phyloP scores from a whole-genome alignment of 1,140 invertebrate species.

The Brachionus calyciflorus region DNA sequence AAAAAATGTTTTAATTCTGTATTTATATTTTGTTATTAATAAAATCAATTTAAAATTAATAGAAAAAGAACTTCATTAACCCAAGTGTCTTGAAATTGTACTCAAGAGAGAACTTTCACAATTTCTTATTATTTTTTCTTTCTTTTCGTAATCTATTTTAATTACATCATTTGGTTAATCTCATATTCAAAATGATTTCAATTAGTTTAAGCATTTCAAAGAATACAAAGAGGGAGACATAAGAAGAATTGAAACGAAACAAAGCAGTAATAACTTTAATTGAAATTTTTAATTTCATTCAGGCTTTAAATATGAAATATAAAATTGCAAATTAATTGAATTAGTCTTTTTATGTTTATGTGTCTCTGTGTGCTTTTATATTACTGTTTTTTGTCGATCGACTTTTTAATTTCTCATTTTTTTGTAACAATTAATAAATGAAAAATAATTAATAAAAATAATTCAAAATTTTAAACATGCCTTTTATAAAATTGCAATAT shows the following conservation, averaged over 20 bases:
- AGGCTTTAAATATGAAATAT: conserved; percentile 5
- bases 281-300: neutral
- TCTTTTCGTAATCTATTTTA: conserved; percentile 34
- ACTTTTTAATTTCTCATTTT: too few relatives aligned
- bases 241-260: neutral
- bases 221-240: neutral
- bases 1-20: too few relatives aligned
- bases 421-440: too few relatives aligned
- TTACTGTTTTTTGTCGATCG: too few relatives aligned
- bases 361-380: too few relatives aligned
- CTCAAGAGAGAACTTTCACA: neutral
- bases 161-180: conserved; percentile 37
- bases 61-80: conserved; percentile 37
- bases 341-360: neutral
- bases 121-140: neutral
- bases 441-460: too few relatives aligned
- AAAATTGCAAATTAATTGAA: conserved; percentile 24
- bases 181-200: conserved; percentile 23
- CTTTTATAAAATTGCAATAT: too few relatives aligned
- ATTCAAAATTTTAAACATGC: too few relatives aligned
- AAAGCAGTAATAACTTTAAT: conserved; percentile 22
- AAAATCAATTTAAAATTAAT: conserved; percentile 41
- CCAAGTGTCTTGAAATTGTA: neutral
- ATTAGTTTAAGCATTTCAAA: neutral
- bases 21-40: neutral